phyloP scores from a whole-genome alignment of 2,797 vertebrate genomes.

The Bovichtus diacanthus region DNA sequence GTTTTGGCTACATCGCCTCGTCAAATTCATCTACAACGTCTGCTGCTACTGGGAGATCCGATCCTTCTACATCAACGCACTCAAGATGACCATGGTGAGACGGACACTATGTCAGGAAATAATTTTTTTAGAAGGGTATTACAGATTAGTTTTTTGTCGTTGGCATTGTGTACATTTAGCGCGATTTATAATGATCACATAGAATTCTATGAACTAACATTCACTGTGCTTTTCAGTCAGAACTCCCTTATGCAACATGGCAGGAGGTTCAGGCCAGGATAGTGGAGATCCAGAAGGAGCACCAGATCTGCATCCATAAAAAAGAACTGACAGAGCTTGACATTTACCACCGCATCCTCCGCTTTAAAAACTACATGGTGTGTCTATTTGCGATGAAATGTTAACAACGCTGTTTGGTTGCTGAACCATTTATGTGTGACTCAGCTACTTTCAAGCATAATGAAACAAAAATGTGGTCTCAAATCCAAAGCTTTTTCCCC shows the following conservation, averaged over 20 bases:
- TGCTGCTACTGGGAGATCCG: conserved; percentile 99
- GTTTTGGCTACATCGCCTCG: conserved; percentile 96
- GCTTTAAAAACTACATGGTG: conserved; percentile 99
- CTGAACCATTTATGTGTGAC: background rate
- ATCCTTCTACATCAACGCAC: conserved; percentile 95
- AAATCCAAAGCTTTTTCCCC: conserved; percentile 17
- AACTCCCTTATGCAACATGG: conserved; percentile 97
- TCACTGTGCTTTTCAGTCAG: conserved; percentile 78
- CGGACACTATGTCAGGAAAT: background rate
- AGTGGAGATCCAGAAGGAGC: conserved; percentile 98
- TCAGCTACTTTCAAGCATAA: background rate
- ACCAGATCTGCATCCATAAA: conserved; percentile 99
- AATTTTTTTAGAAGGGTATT: background rate
- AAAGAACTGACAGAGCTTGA: conserved; percentile 96
- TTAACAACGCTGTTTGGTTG: background rate
- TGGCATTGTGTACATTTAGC: background rate
- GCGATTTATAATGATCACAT: background rate
- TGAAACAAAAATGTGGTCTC: background rate
- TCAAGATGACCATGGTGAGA: conserved; percentile 96
- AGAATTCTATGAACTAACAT: background rate
- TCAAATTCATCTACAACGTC: conserved; percentile 98
- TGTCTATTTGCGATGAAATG: conserved; percentile 10
- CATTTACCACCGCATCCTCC: conserved; percentile 97
- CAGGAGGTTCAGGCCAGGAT: conserved; percentile 98
- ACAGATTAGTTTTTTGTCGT: background rate